phyloP scores from a whole-genome alignment of 2,888 invertebrate species.

The Epirrhoe alternata region DNA sequence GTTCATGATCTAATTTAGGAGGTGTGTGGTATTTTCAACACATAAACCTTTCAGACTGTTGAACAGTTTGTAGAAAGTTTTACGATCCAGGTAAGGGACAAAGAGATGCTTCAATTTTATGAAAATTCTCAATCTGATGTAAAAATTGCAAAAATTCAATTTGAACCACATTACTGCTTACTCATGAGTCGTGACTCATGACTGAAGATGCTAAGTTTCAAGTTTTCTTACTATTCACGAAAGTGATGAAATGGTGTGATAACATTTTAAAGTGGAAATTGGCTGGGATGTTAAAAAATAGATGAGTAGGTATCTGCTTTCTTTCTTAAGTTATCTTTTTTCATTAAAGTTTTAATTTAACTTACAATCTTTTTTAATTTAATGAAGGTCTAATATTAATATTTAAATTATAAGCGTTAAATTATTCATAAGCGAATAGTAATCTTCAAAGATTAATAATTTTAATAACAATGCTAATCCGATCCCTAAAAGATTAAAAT shows the following conservation, averaged over 20 bases:
- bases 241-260: background rate
- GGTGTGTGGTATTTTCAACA: conserved; percentile 34
- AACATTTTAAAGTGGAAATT: background rate
- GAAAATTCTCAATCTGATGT: conserved; percentile 18
- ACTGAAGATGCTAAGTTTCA: background rate
- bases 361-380: no score
- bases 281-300: background rate
- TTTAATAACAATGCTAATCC: background rate
- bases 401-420: no score
- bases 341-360: no score
- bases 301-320: background rate
- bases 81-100: conserved; percentile 27
- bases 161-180: conserved; percentile 11
- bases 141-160: conserved; percentile 17
- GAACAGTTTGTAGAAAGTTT: conserved; percentile 30
- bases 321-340: no score
- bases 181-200: no score
- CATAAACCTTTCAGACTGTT: conserved; percentile 35
- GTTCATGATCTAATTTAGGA: conserved; percentile 28
- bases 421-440: background rate
- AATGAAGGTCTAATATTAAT: no score
- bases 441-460: background rate
- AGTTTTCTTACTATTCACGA: background rate
- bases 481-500: background rate
- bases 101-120: conserved; percentile 19